Evolutionary conservation across 2,797 vertebrate species (phyloP).

Genomic region (Liasis olivaceus): DNA sequence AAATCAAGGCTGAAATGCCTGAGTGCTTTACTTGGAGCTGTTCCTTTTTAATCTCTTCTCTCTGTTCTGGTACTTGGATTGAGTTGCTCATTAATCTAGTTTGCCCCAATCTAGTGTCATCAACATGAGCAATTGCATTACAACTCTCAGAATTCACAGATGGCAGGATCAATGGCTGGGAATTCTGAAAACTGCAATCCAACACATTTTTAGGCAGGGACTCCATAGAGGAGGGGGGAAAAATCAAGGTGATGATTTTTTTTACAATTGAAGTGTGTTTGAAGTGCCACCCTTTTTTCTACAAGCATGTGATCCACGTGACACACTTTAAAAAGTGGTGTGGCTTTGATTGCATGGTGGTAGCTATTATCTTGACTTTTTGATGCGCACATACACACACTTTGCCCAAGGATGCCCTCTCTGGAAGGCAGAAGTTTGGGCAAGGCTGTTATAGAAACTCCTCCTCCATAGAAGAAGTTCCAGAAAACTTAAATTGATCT

Average conservation of each 20-base stretch:
- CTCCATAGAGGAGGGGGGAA: background rate
- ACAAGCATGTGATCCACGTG: background rate
- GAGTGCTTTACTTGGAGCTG: background rate
- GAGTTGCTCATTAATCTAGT: background rate
- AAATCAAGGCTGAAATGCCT: background rate
- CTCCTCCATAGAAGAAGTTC: background rate
- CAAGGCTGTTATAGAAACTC: background rate
- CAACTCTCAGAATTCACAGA: background rate
- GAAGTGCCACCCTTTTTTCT: background rate
- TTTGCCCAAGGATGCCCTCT: background rate
- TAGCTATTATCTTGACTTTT: background rate
- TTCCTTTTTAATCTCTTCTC: background rate
- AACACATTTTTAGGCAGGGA: background rate
- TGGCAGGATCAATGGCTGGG: background rate
- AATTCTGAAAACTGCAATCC: background rate
- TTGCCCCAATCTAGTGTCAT: background rate
- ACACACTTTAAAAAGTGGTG: background rate
- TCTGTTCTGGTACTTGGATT: background rate
- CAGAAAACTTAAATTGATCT: background rate
- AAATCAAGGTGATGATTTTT: background rate
- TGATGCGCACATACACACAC: background rate
- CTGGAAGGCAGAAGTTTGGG: background rate
- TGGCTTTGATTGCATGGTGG: background rate
- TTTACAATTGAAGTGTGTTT: background rate
- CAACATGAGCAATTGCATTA: background rate